Base-by-base conservation (phyloP, 2,888 invertebrate genomes). In the Sesia apiformis region DNA sequence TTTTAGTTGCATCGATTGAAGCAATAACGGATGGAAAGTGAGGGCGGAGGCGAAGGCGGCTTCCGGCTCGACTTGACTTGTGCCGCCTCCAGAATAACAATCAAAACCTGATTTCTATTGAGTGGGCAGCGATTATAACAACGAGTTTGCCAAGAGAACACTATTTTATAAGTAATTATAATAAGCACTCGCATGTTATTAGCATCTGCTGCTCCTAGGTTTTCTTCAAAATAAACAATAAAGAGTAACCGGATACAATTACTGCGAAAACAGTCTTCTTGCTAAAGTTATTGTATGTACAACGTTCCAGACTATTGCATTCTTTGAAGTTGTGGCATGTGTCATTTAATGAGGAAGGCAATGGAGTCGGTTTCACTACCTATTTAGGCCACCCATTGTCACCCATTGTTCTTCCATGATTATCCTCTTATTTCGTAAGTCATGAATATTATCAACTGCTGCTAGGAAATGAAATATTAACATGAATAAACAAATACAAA, bases 21-120 rank as follows among this genome's bases (percentile, higher is more conserved):
- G 74, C 77, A 63, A 66, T 70, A 73, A 79, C 86, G 88, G 86
- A 87, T 87, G 85, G 88, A 87, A 87, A 87, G 88, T 78, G 77
- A 75, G 75, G 82, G 85, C 77, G 75, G 72, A 69, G 78, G 74
- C 75, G 72, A 64, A 66, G 67, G 70, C 66, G 69, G 75, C 80
- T 86, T 86, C 86, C 87, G 87, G 78, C 77, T 76, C 73, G 70
- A 69, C 67, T 69, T 67, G 67, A 66, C 67, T 68, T 70, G 72
- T 68, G 71, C 79, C 81, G 80, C 86, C 82, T 81, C 76, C 85
- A 76, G 89, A 87, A 89, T 89, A 85, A 84, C 84, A 88, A 89
- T 83, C 78, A 82, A 81, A 88, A 87, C 88, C 89, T 85, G 89
- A 88, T 88, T 88, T 88, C 86, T 85, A 88, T 80, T 81, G 78